Evolutionary conservation across 2,113 vertebrate genomes (phyloP).

Genomic region (Cyprinodon tularosa): DNA sequence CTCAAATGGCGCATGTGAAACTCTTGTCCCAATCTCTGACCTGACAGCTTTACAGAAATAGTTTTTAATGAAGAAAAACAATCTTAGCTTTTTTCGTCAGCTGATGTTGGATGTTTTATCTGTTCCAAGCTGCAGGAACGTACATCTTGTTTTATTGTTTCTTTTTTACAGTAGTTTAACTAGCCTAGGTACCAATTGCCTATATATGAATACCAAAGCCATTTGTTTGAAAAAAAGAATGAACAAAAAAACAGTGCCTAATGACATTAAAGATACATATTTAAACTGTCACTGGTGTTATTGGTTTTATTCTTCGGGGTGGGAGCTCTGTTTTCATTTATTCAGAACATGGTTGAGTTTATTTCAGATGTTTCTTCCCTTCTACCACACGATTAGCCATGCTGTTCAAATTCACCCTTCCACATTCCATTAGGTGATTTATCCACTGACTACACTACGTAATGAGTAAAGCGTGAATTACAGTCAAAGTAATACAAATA

Average conservation of each 20-base stretch:
- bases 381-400: constrained; percentile 49
- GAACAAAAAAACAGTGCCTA: constrained; percentile 50
- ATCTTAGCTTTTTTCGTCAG: constrained; percentile 30
- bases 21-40: constrained; percentile 52
- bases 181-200: constrained; percentile 56
- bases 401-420: constrained; percentile 52
- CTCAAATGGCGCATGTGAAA: constrained; percentile 74
- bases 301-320: constrained; percentile 41
- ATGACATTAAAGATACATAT: constrained; percentile 75
- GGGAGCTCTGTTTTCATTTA: constrained; percentile 37
- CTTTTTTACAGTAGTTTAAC: constrained; percentile 51
- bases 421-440: constrained; percentile 60
- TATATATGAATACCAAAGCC: constrained; percentile 67
- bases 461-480: constrained; percentile 70
- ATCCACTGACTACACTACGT: constrained; percentile 58
- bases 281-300: constrained; percentile 66
- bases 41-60: constrained; percentile 63
- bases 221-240: constrained; percentile 48
- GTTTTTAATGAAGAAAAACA: constrained; percentile 67
- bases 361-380: constrained; percentile 56
- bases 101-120: constrained; percentile 52
- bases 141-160: constrained; percentile 47
- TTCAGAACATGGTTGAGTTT: constrained; percentile 56
- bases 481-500: constrained; percentile 65
- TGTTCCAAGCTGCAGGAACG: constrained; percentile 10